These are phyloP conservation scores for Atherinomorus stipes DNA, from an alignment of 2,113 vertebrate genomes.

Conservation along the genomic window DNA sequence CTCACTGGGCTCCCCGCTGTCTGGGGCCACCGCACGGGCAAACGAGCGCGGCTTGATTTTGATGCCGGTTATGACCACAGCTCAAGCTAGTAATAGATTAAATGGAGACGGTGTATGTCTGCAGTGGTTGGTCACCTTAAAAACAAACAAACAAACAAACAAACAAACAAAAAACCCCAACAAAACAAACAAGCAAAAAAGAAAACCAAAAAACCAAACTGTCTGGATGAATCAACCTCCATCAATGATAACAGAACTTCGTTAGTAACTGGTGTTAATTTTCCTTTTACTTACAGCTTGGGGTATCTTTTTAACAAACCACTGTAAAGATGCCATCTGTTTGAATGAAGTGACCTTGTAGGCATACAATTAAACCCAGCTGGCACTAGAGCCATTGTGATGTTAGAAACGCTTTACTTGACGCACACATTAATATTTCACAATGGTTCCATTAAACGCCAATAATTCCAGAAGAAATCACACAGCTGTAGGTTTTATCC, in stretches of 20 bases:
- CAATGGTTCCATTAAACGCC: conserved; percentile 48
- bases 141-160: neutral
- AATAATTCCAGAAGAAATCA: conserved; percentile 46
- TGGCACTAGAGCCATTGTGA: conserved; percentile 47
- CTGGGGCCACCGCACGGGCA: too few relatives aligned
- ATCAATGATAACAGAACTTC: conserved; percentile 55
- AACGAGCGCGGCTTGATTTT: too few relatives aligned
- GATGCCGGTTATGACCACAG: too few relatives aligned
- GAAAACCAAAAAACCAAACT: too few relatives aligned
- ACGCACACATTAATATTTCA: conserved; percentile 69
- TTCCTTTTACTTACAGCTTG: conserved; percentile 48
- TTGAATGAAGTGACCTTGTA: conserved; percentile 66
- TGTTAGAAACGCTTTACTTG: conserved; percentile 53
- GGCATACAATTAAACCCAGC: conserved; percentile 63
- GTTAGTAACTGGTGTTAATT: conserved; percentile 50
- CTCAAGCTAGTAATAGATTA: neutral
- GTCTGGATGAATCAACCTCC: conserved; percentile 28
- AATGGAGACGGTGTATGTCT: conserved; percentile 17
- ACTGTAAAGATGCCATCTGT: conserved; percentile 71
- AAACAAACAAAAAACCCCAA: too few relatives aligned
- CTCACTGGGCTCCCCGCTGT: too few relatives aligned
- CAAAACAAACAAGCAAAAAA: conserved; percentile 6
- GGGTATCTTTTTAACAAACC: conserved; percentile 62
- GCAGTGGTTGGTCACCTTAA: conserved; percentile 35
- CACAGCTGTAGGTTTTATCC: conserved; percentile 47